Base-by-base conservation (phyloP, 1,140 invertebrate genomes). In the Pseudomyrmex dendroicus region DNA sequence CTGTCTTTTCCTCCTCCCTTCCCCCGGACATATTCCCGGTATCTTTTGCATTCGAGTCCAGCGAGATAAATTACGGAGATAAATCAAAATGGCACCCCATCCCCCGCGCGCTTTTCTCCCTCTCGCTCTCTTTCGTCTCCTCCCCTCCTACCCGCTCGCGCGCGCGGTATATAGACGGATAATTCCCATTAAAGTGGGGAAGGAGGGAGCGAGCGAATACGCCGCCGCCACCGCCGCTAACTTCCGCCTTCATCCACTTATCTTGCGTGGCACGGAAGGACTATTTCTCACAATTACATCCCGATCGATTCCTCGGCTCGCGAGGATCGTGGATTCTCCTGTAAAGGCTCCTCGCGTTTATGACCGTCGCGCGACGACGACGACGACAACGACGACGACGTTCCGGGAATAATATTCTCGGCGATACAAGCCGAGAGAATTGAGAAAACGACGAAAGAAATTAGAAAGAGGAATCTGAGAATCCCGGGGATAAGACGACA, bases 211-310 rank as follows among this genome's bases (percentile, higher is more conserved):
- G 48, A 66, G 15, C 76, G 63, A 82, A 82, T 82, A 82, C 44
- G 50, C 17, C 46, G 59, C 17, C 46, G 59, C 59, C 17, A 20
- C 20, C 46, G 59, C 17, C 46, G 59, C 72, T 77, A 87, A 87
- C 83, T 88, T 88, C 72, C 83, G 83, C 62, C 86, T 83, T 88
- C 82, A 88, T 87, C 86, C 86, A 87, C 76, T 88, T 87, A 88
- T 87, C 68, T 78, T 85, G 84, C 78, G 50, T 44, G 52, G 73
- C 83, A 88, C 77, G 86, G 59, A 88, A 87, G 76, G 62, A 76
- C 83, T 83, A 88, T 87, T 83, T 59, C 73, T 88, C 68, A 87
- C 78, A 88, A 88, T 88, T 88, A 88, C 86, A 88, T 77, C 83
- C 86, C 87, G 86, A 88, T 88, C 86, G 83, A 87, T 88, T 62